A percentile compares a stretch with the other conserved stretches of the same genome.
Conservation (phyloP, 1,140 invertebrate genomes). For the Schlechtendalia chinensis region DNA sequence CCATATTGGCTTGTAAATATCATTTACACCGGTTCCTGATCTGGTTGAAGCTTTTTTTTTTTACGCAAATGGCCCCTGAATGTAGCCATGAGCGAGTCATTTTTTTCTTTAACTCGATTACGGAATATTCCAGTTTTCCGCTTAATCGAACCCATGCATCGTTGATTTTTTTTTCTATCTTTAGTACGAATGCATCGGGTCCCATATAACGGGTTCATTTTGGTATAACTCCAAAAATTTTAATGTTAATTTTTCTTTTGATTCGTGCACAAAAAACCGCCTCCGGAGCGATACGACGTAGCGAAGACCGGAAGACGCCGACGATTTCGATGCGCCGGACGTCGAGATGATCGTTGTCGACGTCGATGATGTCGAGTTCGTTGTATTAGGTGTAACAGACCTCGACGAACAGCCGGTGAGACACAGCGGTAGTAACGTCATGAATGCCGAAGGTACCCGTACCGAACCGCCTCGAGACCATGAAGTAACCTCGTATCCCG, state of each 20-base stretch:
- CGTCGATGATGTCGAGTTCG: too few relatives aligned
- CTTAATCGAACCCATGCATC: not conserved
- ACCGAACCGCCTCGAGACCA: too few relatives aligned
- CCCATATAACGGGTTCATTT: not conserved
- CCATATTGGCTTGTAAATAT: slow-evolving; percentile 54
- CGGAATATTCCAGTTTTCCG: not conserved
- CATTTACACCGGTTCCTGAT: not conserved
- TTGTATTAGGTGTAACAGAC: too few relatives aligned
- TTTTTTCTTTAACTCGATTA: not conserved
- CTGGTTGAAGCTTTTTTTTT: slow-evolving; percentile 51
- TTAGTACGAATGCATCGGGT: not conserved
- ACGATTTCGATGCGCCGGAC: too few relatives aligned
- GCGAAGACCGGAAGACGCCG: too few relatives aligned
- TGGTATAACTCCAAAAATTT: not conserved
- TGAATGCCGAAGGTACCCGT: too few relatives aligned
- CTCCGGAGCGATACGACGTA: not conserved
- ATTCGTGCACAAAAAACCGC: not conserved
- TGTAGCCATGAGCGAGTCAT: not conserved
- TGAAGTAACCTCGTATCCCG: too few relatives aligned
- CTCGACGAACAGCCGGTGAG: too few relatives aligned
- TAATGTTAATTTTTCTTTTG: not conserved
- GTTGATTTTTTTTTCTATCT: not conserved
- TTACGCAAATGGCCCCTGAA: slow-evolving; percentile 14
- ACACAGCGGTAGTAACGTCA: too few relatives aligned
- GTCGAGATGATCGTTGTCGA: too few relatives aligned